Percentiles rank a stretch among this genome's conserved stretches.
phyloP scores from a whole-genome alignment of 2,888 invertebrate species.

The Oscheius sp. region DNA sequence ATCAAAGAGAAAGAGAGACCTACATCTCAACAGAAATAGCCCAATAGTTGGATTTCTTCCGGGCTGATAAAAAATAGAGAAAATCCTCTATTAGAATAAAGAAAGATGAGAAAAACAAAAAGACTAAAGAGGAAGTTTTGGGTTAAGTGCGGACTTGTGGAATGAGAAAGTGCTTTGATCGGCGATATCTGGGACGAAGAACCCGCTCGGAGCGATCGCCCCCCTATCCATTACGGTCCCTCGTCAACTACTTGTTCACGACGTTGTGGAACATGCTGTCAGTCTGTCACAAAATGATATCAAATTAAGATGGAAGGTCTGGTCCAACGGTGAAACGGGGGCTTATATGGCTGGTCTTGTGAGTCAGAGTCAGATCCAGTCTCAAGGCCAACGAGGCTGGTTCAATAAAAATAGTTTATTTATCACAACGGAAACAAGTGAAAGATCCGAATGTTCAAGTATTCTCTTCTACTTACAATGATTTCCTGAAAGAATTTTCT shows the following conservation, averaged over 20 bases:
- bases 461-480: neutral
- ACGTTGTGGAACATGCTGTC: neutral
- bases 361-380: slow-evolving; percentile 3
- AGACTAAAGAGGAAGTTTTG: neutral
- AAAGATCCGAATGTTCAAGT: slow-evolving; percentile 32
- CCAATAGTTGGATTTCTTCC: too few species aligned
- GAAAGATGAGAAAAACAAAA: neutral
- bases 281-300: too few species aligned
- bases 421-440: slow-evolving; percentile 30
- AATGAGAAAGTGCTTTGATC: slow-evolving; percentile 14
- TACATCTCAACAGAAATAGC: neutral
- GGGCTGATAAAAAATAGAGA: too few species aligned
- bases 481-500: slow-evolving; percentile 3
- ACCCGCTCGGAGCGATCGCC: neutral
- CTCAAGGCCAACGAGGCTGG: neutral
- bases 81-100: too few species aligned
- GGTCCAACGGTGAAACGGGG: neutral
- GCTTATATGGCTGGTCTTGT: neutral
- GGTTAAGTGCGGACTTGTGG: slow-evolving; percentile 5
- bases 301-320: neutral
- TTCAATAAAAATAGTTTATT: neutral
- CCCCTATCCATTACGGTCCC: slow-evolving; percentile 29
- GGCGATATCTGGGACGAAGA: slow-evolving; percentile 16
- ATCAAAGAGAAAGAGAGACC: slow-evolving; percentile 8
- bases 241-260: slow-evolving; percentile 18